Conservation (phyloP, 2,888 invertebrate genomes). For the Augiades crinisus region DNA sequence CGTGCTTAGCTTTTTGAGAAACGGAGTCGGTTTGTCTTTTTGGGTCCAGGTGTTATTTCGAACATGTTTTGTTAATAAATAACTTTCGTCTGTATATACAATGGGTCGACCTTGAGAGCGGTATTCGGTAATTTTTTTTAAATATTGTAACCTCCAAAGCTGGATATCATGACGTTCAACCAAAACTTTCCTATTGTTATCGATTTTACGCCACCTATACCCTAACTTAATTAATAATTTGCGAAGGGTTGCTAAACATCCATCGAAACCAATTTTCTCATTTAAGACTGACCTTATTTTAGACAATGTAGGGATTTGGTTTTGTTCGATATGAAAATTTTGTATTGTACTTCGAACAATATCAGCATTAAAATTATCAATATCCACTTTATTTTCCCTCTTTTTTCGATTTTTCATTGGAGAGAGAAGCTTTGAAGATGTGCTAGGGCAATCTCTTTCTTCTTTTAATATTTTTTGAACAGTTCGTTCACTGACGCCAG, state of each 20-base stretch:
- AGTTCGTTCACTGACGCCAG: conserved; percentile 26
- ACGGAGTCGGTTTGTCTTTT: conserved; percentile 27
- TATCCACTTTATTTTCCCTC: conserved; percentile 20
- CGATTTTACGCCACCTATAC: conserved; percentile 33
- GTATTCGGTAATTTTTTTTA: conserved; percentile 30
- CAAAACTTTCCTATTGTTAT: conserved; percentile 31
- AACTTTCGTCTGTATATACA: conserved; percentile 36
- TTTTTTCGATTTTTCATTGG: conserved; percentile 24
- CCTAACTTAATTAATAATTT: conserved; percentile 25
- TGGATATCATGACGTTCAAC: conserved; percentile 33
- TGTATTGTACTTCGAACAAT: conserved; percentile 24
- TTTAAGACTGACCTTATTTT: too few relatives aligned
- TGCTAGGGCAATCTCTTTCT: conserved; percentile 26
- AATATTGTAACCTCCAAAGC: conserved; percentile 30
- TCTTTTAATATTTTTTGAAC: conserved; percentile 31
- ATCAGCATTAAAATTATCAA: conserved; percentile 22
- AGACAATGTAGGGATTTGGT: too few relatives aligned
- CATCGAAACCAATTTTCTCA: too few relatives aligned
- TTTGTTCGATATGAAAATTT: not conserved
- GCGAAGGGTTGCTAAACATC: too few relatives aligned
- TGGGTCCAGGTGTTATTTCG: too few relatives aligned
- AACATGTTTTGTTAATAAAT: conserved; percentile 31
- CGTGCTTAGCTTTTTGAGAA: conserved; percentile 31
- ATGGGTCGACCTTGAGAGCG: conserved; percentile 31
- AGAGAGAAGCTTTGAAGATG: conserved; percentile 23